phyloP scores from a whole-genome alignment of 2,113 vertebrate species.

The Cyprinus carpio region DNA sequence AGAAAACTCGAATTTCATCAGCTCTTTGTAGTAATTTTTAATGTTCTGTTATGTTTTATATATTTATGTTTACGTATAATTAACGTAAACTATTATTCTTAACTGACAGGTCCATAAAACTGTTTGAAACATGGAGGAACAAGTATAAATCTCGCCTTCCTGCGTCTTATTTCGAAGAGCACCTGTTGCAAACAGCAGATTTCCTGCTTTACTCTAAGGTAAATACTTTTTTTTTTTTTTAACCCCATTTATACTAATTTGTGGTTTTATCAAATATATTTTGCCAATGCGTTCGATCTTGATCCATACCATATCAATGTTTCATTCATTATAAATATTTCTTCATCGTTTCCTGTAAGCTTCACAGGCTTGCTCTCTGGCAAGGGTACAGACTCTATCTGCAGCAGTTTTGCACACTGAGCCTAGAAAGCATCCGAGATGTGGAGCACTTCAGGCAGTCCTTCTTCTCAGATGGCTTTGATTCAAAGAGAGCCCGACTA shows the following conservation, averaged over 20 bases:
- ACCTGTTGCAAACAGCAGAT: conserved; percentile 85
- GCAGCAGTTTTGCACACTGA: conserved; percentile 71
- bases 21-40: not conserved
- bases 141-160: conserved; percentile 87
- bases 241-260: not conserved
- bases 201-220: conserved; percentile 85
- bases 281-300: not conserved
- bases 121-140: conserved; percentile 89
- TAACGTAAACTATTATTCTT: not conserved
- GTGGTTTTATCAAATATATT: not conserved
- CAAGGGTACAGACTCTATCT: conserved; percentile 87
- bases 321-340: not conserved
- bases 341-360: conserved; percentile 67
- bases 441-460: conserved; percentile 75
- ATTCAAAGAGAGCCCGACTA: conserved; percentile 73
- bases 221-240: conserved; percentile 52
- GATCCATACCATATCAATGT: not conserved
- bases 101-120: conserved; percentile 77
- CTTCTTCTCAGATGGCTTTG: conserved; percentile 86
- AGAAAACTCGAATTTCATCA: not conserved
- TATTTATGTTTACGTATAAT: not conserved
- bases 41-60: not conserved
- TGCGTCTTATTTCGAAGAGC: conserved; percentile 80
- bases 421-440: conserved; percentile 74
- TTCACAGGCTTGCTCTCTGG: conserved; percentile 84